Evolutionary conservation across 2,113 vertebrate genomes (phyloP).

Genomic region (Catharus fuscescens): DNA sequence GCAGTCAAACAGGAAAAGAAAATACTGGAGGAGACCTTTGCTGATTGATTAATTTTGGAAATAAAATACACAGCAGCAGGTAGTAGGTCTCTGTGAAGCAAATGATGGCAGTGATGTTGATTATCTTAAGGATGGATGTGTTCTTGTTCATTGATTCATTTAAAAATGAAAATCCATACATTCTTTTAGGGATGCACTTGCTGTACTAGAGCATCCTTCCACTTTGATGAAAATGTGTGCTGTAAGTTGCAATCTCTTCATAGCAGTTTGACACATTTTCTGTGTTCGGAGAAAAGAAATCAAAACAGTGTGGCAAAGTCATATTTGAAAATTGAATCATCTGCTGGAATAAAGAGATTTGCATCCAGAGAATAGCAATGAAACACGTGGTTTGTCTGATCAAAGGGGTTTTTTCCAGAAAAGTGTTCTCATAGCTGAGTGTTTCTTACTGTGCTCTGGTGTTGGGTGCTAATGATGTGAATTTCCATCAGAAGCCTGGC

Average conservation of each 20-base stretch:
- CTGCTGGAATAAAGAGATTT: conserved; percentile 17
- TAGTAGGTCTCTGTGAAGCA: background rate
- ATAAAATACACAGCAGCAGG: background rate
- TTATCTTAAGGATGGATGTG: background rate
- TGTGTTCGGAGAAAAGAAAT: conserved; percentile 19
- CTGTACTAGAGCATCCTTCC: background rate
- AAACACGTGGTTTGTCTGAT: background rate
- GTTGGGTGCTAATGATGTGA: background rate
- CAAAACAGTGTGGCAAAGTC: background rate
- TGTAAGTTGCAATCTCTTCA: background rate
- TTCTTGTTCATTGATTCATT: background rate
- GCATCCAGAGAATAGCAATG: background rate
- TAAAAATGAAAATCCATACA: conserved; percentile 36
- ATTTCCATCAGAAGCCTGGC: background rate
- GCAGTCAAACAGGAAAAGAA: background rate
- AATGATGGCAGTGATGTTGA: background rate
- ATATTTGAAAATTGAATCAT: conserved; percentile 20
- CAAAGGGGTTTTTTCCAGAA: background rate
- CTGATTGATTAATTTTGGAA: background rate
- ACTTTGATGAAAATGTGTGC: background rate
- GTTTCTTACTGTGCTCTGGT: background rate
- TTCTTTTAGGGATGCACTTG: background rate
- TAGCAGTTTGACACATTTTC: conserved; percentile 28
- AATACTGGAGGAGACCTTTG: background rate
- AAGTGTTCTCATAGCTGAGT: background rate